phyloP scores from a whole-genome alignment of 2,113 vertebrate species.

The Chascanopsetta lugubris region DNA sequence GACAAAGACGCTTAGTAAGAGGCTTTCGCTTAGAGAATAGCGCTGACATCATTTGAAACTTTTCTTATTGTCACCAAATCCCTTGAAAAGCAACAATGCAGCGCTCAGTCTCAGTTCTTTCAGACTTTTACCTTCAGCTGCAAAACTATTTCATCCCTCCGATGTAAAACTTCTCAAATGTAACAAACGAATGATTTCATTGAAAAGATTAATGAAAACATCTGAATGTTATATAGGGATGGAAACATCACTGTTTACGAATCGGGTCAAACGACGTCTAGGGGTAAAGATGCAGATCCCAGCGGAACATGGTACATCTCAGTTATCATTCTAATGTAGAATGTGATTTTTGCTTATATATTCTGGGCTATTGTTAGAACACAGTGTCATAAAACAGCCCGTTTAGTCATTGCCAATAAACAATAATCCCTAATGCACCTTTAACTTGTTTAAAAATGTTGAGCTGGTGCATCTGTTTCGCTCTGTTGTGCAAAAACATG shows the following conservation, averaged over 20 bases:
- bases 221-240: no score
- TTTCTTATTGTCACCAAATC: conserved; percentile 4
- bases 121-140: background rate
- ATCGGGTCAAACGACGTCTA: no score
- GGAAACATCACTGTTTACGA: no score
- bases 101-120: conserved; percentile 4
- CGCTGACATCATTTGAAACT: background rate
- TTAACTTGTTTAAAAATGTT: background rate
- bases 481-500: background rate
- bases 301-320: no score
- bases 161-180: background rate
- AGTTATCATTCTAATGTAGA: no score
- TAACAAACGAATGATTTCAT: background rate
- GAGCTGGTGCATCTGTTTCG: conserved; percentile 6
- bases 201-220: background rate
- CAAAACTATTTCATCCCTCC: conserved; percentile 24
- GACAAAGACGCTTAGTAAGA: background rate
- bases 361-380: no score
- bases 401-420: no score
- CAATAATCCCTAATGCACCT: no score
- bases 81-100: conserved; percentile 5
- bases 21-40: conserved; percentile 14
- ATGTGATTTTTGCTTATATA: no score
- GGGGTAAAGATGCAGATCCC: no score
- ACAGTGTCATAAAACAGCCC: no score